phyloP scores from a whole-genome alignment of 1,140 invertebrate species.

The Armadillidium nasatum region DNA sequence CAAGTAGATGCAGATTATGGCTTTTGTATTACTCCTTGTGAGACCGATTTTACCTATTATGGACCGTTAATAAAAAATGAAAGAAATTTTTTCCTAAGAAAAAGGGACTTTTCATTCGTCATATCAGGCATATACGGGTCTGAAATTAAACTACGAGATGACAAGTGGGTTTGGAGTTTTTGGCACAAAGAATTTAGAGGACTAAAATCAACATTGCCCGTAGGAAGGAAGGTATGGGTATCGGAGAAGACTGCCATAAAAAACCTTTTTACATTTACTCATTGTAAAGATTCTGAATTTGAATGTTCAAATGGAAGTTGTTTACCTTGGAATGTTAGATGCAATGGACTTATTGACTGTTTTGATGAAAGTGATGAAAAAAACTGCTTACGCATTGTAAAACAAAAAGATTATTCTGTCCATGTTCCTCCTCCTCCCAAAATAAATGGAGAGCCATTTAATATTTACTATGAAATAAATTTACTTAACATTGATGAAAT shows the following conservation, averaged over 20 bases:
- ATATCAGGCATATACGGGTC: not conserved
- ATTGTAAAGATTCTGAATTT: not conserved
- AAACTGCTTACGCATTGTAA: not conserved
- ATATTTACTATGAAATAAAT: not conserved
- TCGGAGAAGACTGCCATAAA: not conserved
- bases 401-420: not conserved
- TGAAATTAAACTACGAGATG: not conserved
- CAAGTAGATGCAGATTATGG: no score
- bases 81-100: no score
- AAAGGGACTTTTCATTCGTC: no score
- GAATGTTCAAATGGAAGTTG: not conserved
- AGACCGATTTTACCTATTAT: no score
- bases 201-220: not conserved
- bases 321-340: not conserved
- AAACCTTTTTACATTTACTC: not conserved
- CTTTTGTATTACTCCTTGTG: no score
- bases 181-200: not conserved
- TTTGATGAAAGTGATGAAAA: not conserved
- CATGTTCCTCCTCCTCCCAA: not conserved
- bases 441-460: not conserved
- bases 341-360: not conserved
- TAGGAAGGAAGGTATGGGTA: not conserved
- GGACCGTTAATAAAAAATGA: no score
- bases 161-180: not conserved
- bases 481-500: not conserved